Percentiles rank a stretch among this genome's conserved stretches.
phyloP scores from a whole-genome alignment of 35 echinoderm and acorn worm species.

The Apostichopus japonicus region DNA sequence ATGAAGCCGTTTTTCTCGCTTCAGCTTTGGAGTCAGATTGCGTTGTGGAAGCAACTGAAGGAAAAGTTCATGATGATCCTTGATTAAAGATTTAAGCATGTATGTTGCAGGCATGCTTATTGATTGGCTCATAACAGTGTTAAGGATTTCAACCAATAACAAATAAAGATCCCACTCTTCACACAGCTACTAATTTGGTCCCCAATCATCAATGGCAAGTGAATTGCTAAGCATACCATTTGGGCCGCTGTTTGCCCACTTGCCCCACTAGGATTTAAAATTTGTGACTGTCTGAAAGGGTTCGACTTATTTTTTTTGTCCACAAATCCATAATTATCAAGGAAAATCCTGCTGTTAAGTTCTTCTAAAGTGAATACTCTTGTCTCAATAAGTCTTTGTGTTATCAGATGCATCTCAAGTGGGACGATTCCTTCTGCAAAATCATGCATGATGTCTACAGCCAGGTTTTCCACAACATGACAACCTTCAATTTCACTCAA shows the following conservation, averaged over 20 bases:
- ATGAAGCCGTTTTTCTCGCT: no score
- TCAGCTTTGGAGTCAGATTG: slow-evolving; percentile 64
- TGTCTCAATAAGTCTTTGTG: background rate
- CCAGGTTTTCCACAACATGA: background rate
- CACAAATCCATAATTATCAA: slow-evolving; percentile 4
- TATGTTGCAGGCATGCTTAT: background rate
- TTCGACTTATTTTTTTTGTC: background rate
- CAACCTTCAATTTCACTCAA: slow-evolving; percentile 22
- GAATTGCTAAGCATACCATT: slow-evolving; percentile 71
- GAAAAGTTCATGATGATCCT: slow-evolving; percentile 67
- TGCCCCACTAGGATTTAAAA: background rate
- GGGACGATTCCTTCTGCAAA: slow-evolving; percentile 1
- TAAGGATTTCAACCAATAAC: slow-evolving; percentile 63
- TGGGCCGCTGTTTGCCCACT: slow-evolving; percentile 35
- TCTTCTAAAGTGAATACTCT: background rate
- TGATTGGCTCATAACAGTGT: slow-evolving; percentile 50
- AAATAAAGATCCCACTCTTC: slow-evolving; percentile 63
- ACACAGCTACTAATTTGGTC: no score
- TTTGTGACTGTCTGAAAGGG: background rate
- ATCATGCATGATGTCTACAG: slow-evolving; percentile 15
- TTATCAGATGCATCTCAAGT: background rate
- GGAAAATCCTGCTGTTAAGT: background rate
- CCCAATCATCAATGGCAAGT: slow-evolving; percentile 57
- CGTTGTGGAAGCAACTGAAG: slow-evolving; percentile 64
- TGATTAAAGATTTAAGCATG: slow-evolving; percentile 49